Base-by-base conservation (phyloP, 2,113 vertebrate genomes). In the Accipiter cooperii region DNA sequence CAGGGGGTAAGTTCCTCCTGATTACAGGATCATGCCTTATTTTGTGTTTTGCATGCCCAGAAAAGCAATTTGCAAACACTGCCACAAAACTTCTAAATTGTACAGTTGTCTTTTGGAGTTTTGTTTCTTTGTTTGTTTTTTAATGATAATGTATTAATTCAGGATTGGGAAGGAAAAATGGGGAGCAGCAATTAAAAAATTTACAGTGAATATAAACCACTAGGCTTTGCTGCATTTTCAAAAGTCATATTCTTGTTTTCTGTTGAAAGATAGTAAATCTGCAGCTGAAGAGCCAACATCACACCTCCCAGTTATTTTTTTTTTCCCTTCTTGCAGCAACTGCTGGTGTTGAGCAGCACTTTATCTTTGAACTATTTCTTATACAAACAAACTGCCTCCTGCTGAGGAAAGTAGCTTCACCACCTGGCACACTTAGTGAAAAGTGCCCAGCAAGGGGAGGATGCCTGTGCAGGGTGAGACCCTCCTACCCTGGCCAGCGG, bases 401-500 rank as follows among this genome's bases (percentile, higher is more conserved):
- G 33, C 70, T 71, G 36, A 68, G 36, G 57, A 83, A 65, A 58
- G 46, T 19, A 42, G 8, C 29, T 66, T 77, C 36, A 16, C 14
- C 3, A 5, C 22, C 10, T 79, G 40, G 29, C 0, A 1, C 31
- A 18, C 6, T 60, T 54, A 38, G 22, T 38, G 52, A 47, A 64
- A 76, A 33, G 10, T 74, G 38, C 26, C 42, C 44, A 77, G 49
- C 0, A 0, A 49, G 13, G 17, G 5, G 10, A 70, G 65, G 47
- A 46, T 82, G 28, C 52, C 40, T 0, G 0, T 28, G 51, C 24
- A 42, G 26, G 51, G 24, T 75, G 31, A 46, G 28, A 68, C 14
- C 5, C 5, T 70, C 14, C 44, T 34, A 18, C 6, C 20, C 6
- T 5, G 5, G 15, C 15, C 0, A 2, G 10, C 1, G 1, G 12